phyloP scores from a whole-genome alignment of 2,888 invertebrate genomes.

The Cephus nigrinus region DNA sequence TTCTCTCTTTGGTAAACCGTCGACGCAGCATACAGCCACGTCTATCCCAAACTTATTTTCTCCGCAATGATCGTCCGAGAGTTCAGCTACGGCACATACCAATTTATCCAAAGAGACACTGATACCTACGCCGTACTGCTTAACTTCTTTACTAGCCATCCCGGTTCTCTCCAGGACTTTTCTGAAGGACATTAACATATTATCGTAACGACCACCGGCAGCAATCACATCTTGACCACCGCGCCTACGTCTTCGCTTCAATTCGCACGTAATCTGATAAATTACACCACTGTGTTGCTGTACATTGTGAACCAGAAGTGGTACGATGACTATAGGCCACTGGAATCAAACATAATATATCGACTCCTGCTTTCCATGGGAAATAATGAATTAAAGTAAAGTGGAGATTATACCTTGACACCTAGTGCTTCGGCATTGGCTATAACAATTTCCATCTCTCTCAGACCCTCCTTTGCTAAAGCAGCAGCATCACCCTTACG shows the following conservation, averaged over 20 bases:
- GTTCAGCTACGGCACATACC: slow-evolving; percentile 71
- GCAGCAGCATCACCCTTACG: slow-evolving; percentile 76
- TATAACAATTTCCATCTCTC: slow-evolving; percentile 81
- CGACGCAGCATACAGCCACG: slow-evolving; percentile 76
- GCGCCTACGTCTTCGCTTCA: slow-evolving; percentile 69
- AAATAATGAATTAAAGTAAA: slow-evolving; percentile 13
- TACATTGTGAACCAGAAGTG: slow-evolving; percentile 73
- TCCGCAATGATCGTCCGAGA: slow-evolving; percentile 62
- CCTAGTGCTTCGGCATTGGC: slow-evolving; percentile 79
- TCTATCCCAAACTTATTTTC: slow-evolving; percentile 70
- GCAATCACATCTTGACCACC: slow-evolving; percentile 79
- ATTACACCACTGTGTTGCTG: slow-evolving; percentile 76
- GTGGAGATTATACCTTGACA: slow-evolving; percentile 71
- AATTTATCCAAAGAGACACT: slow-evolving; percentile 87
- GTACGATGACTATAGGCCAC: slow-evolving; percentile 71
- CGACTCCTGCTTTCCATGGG: neutral
- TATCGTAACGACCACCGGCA: slow-evolving; percentile 91
- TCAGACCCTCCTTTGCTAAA: slow-evolving; percentile 77
- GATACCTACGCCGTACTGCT: slow-evolving; percentile 80
- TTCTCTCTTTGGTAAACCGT: slow-evolving; percentile 71
- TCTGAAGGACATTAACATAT: slow-evolving; percentile 79
- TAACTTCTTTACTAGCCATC: slow-evolving; percentile 55
- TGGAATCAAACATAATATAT: slow-evolving; percentile 56
- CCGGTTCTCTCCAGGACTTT: slow-evolving; percentile 66
- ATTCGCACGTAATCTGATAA: slow-evolving; percentile 75